Percentiles rank a stretch among this genome's conserved stretches.
Evolutionary conservation across 2,888 invertebrate species (phyloP).

Genomic region (Hydriomena furcata): DNA sequence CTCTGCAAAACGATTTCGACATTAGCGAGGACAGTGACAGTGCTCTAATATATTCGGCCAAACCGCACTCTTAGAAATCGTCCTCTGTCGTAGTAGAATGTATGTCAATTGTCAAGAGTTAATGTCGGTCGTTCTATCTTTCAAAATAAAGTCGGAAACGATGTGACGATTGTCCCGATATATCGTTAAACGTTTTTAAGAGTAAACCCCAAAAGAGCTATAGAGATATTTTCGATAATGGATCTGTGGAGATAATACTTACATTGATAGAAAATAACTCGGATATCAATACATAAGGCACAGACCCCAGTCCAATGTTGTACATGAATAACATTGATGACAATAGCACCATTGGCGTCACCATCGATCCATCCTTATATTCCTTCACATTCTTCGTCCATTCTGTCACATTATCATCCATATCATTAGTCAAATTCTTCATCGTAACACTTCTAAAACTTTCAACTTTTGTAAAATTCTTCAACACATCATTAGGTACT

Average conservation of each 20-base stretch:
- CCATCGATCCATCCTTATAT: conserved; percentile 48
- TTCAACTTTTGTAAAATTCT: conserved; percentile 11
- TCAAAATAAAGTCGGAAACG: no score
- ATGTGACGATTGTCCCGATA: no score
- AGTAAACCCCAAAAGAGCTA: no score
- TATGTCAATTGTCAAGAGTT: no score
- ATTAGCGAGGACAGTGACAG: no score
- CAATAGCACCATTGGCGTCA: conserved; percentile 66
- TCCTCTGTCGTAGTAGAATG: no score
- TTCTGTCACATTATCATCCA: conserved; percentile 34
- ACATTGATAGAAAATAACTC: conserved; percentile 73
- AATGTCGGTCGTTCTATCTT: no score
- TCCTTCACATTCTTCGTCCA: conserved; percentile 45
- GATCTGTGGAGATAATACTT: no score
- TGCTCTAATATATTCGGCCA: no score
- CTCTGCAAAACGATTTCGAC: no score
- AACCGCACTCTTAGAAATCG: no score
- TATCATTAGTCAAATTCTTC: conserved; percentile 44
- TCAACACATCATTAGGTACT: conserved; percentile 1
- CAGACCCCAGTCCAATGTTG: conserved; percentile 75
- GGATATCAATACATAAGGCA: conserved; percentile 75
- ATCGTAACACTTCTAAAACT: conserved; percentile 35
- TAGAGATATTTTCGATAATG: neutral
- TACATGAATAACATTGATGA: conserved; percentile 70
- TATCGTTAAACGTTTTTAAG: no score